phyloP scores from a whole-genome alignment of 2,888 invertebrate genomes.

The Heliconius charithonia region DNA sequence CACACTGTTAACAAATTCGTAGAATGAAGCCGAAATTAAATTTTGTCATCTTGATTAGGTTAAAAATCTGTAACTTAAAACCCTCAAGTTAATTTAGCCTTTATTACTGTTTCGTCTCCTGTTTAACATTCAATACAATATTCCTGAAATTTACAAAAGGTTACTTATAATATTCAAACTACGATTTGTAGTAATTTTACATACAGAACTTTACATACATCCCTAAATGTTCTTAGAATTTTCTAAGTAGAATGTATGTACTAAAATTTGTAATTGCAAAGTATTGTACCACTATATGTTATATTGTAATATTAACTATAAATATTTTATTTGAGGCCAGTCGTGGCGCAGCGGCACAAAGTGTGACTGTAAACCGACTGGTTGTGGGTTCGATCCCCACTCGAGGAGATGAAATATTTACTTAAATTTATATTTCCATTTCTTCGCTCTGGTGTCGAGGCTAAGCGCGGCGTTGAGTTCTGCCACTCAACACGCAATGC shows the following conservation, averaged over 20 bases:
- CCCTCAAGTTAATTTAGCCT: not conserved
- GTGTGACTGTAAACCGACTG: no score
- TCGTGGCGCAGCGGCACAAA: no score
- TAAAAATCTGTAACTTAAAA: not conserved
- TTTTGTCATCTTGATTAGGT: not conserved
- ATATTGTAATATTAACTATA: not conserved
- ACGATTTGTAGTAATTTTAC: not conserved
- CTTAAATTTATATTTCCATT: no score
- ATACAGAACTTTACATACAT: not conserved
- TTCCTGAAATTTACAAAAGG: not conserved
- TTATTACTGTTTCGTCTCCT: not conserved
- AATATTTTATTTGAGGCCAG: constrained; percentile 3
- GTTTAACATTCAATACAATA: not conserved
- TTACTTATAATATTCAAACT: not conserved
- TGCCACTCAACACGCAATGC: no score
- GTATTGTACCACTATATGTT: not conserved
- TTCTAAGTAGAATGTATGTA: no score
- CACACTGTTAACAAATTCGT: not conserved
- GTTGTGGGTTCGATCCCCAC: no score
- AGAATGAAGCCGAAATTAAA: not conserved
- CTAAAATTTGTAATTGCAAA: not conserved
- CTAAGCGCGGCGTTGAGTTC: no score
- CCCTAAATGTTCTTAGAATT: no score
- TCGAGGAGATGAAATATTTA: no score
- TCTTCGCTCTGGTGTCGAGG: no score